Conservation (phyloP, 2,888 invertebrate genomes). For the Perizoma affinitatum region DNA sequence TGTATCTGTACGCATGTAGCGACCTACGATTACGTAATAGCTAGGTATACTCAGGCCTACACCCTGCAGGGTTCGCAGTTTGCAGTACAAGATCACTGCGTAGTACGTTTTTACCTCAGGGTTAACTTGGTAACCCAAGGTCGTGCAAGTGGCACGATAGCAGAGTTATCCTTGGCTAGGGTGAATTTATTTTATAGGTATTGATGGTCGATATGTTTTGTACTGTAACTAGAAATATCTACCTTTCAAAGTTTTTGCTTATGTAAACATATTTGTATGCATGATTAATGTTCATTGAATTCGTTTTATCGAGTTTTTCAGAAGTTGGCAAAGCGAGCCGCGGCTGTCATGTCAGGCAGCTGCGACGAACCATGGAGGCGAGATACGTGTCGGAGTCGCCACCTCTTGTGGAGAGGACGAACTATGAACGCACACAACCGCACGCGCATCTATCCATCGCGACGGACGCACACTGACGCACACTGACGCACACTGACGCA, state of each 20-base stretch:
- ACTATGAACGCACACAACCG: slow-evolving; percentile 45
- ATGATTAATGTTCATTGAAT: not conserved
- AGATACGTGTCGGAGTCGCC: slow-evolving; percentile 36
- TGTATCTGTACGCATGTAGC: not conserved
- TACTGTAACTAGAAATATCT: not conserved
- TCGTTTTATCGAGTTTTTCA: slow-evolving; percentile 15
- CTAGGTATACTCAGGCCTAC: too few relatives aligned
- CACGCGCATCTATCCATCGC: slow-evolving; percentile 33
- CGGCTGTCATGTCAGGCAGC: slow-evolving; percentile 10
- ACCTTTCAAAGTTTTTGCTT: too few relatives aligned
- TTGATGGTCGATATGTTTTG: slow-evolving; percentile 4
- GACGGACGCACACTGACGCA: slow-evolving; percentile 44
- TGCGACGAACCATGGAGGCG: not conserved
- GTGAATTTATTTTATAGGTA: too few relatives aligned
- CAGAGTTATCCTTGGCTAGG: too few relatives aligned
- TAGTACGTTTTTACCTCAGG: too few relatives aligned
- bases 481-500: slow-evolving; percentile 46
- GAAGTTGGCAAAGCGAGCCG: not conserved
- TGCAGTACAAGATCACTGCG: too few relatives aligned
- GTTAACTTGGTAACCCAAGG: too few relatives aligned
- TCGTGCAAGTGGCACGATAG: too few relatives aligned
- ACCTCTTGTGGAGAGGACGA: slow-evolving; percentile 43
- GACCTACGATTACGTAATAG: not conserved
- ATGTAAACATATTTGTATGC: too few relatives aligned
- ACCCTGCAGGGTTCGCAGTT: too few relatives aligned